Conservation (phyloP, 2,113 vertebrate species). For the Erythrolamprus reginae region DNA sequence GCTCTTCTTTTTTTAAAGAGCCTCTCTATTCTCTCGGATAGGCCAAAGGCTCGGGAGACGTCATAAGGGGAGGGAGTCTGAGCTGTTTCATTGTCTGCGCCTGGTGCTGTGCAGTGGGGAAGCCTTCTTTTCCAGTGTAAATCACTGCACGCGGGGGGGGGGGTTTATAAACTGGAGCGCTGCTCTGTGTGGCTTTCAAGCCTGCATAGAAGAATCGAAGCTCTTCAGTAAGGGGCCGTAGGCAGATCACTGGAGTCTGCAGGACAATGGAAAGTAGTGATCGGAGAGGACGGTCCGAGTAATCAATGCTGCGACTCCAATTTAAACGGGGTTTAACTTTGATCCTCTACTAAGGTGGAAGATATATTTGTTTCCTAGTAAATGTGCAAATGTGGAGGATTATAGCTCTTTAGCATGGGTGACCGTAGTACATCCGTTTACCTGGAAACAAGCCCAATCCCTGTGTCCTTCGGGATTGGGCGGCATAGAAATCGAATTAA, state of each 20-base stretch:
- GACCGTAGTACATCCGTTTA: neutral
- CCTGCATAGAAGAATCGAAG: neutral
- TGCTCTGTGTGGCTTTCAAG: neutral
- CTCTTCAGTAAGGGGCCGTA: neutral
- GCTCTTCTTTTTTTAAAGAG: slow-evolving; percentile 76
- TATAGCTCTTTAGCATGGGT: neutral
- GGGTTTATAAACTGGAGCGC: neutral
- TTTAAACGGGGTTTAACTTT: neutral
- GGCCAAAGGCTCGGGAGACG: slow-evolving; percentile 25
- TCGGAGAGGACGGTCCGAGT: neutral
- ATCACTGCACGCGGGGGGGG: neutral
- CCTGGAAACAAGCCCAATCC: neutral
- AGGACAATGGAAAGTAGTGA: neutral
- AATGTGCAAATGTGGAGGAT: neutral
- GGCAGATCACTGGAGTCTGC: neutral
- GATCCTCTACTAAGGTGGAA: neutral
- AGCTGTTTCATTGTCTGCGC: slow-evolving; percentile 60
- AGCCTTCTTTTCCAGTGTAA: slow-evolving; percentile 7
- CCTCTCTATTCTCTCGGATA: slow-evolving; percentile 54
- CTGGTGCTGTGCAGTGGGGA: neutral
- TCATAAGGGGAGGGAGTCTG: slow-evolving; percentile 50
- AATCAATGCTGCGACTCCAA: no score
- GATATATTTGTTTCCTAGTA: neutral
- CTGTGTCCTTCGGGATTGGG: no score
- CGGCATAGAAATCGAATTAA: no score